Conservation (phyloP, 64 coral and sea anemone genomes). For the Actinia equina region DNA sequence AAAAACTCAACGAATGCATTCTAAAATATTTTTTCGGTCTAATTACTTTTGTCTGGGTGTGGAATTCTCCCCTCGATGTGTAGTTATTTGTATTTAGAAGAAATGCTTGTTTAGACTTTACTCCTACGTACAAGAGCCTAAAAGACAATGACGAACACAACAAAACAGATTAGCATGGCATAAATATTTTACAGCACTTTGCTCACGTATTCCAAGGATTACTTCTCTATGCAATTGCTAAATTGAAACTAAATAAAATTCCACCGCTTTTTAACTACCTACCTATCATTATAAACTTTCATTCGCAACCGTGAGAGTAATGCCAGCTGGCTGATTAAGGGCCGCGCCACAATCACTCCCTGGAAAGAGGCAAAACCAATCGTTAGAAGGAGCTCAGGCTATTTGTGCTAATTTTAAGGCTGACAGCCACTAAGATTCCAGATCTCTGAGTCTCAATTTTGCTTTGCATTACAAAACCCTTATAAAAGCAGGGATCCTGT, state of each 20-base stretch:
- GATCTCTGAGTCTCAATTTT: not conserved
- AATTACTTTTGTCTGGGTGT: not conserved
- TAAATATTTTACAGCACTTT: not conserved
- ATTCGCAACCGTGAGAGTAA: not conserved
- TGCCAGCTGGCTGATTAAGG: not conserved
- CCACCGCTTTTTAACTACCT: not conserved
- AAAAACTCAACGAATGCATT: not conserved
- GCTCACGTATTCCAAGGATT: not conserved
- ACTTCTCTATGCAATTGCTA: conserved; percentile 3
- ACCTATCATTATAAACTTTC: not conserved
- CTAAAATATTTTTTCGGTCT: not conserved
- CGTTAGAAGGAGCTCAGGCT: not conserved
- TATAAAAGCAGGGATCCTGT: not conserved
- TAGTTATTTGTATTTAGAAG: no score
- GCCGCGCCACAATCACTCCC: not conserved
- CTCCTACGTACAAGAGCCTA: not conserved
- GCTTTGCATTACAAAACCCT: not conserved
- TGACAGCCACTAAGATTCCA: not conserved
- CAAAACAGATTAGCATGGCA: not conserved
- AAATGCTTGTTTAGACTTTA: not conserved
- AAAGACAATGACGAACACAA: not conserved
- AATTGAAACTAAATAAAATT: conserved; percentile 15
- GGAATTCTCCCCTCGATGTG: not conserved
- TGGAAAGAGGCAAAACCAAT: not conserved
- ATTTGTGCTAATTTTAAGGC: not conserved